Evolutionary conservation across 2,888 invertebrate genomes (phyloP).

Genomic region (Dione juno): DNA sequence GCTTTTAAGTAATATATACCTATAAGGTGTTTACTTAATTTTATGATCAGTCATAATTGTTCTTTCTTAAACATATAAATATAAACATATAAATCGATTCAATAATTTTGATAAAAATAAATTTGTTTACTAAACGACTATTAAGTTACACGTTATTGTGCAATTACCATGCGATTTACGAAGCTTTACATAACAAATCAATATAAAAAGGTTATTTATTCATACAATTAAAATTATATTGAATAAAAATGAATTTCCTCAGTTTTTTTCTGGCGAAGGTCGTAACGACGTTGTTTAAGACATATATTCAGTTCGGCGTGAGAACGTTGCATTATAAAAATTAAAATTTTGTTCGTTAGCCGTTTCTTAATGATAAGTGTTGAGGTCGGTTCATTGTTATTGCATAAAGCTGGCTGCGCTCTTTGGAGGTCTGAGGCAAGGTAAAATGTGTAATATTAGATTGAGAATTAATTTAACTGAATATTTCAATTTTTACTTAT

Average conservation of each 20-base stretch:
- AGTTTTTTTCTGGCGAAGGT: slow-evolving; percentile 55
- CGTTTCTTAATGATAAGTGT: slow-evolving; percentile 68
- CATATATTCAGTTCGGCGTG: slow-evolving; percentile 64
- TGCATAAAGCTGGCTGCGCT: slow-evolving; percentile 55
- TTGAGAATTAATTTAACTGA: slow-evolving; percentile 45
- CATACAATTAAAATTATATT: slow-evolving; percentile 63
- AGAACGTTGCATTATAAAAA: slow-evolving; percentile 69
- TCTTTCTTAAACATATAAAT: slow-evolving; percentile 1
- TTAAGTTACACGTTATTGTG: background rate
- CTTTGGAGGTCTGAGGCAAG: slow-evolving; percentile 70
- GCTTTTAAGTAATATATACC: background rate
- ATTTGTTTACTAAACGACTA: background rate
- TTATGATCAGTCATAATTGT: background rate
- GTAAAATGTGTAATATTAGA: slow-evolving; percentile 66
- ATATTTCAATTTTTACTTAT: background rate
- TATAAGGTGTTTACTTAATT: background rate
- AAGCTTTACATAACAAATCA: background rate
- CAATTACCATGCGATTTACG: background rate
- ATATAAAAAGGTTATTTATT: slow-evolving; percentile 17
- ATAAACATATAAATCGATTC: slow-evolving; percentile 55
- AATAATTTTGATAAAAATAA: too few species aligned
- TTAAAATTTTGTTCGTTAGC: slow-evolving; percentile 65
- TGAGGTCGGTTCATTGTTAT: slow-evolving; percentile 71
- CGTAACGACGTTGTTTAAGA: slow-evolving; percentile 55
- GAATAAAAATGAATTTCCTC: slow-evolving; percentile 59